phyloP scores from a whole-genome alignment of 1,140 invertebrate genomes.

The Adelges cooleyi region DNA sequence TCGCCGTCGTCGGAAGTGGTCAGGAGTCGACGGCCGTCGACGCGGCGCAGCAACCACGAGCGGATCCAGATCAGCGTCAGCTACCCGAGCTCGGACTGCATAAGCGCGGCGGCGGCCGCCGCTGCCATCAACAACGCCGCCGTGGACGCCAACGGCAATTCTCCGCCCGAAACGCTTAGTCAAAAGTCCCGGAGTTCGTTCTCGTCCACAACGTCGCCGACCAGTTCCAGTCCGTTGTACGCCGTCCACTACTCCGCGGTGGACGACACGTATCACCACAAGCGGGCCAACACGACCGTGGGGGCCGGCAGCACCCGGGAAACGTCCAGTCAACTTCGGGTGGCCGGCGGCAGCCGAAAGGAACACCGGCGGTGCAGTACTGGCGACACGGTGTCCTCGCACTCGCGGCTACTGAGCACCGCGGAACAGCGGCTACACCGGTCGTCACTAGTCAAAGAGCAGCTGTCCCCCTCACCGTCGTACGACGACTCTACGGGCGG shows the following conservation, averaged over 20 bases:
- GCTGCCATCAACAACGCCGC: constrained; percentile 28
- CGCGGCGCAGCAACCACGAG: constrained; percentile 44
- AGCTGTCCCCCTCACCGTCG: constrained; percentile 34
- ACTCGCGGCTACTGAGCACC: constrained; percentile 13
- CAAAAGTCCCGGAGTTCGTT: constrained; percentile 30
- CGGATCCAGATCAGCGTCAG: constrained; percentile 71
- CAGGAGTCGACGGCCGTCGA: constrained; percentile 15
- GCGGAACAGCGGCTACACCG: no score
- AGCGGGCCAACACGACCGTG: constrained; percentile 32
- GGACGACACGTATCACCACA: constrained; percentile 38
- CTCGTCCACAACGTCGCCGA: constrained; percentile 37
- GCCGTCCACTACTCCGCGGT: constrained; percentile 47
- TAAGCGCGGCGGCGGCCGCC: constrained; percentile 39
- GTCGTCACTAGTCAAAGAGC: constrained; percentile 8
- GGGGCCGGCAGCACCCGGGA: neutral
- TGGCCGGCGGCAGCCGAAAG: constrained; percentile 35
- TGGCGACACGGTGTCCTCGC: constrained; percentile 31
- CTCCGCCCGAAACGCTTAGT: constrained; percentile 22
- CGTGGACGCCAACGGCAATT: constrained; percentile 24
- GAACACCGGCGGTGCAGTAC: constrained; percentile 19
- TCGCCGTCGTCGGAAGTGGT: constrained; percentile 13
- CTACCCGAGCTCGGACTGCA: constrained; percentile 65
- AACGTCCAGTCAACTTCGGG: constrained; percentile 38
- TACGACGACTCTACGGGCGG: constrained; percentile 16
- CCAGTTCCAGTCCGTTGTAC: constrained; percentile 38